phyloP scores from a whole-genome alignment of 2,113 vertebrate species.

The Cairina moschata region DNA sequence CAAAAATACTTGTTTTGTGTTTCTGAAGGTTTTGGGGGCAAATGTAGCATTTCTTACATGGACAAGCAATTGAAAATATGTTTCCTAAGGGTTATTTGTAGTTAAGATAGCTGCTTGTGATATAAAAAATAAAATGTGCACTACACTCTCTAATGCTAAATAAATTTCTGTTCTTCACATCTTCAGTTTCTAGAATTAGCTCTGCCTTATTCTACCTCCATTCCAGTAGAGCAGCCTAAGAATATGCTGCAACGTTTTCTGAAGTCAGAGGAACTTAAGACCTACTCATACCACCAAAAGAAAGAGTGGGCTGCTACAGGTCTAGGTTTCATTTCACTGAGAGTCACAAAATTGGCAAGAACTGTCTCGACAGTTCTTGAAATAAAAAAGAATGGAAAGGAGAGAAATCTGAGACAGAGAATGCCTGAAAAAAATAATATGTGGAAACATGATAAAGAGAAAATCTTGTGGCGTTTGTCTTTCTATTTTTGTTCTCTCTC shows the following conservation, averaged over 20 bases:
- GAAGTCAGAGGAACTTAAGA: neutral
- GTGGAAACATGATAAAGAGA: conserved; percentile 2
- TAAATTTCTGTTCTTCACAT: neutral
- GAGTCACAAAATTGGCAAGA: conserved; percentile 9
- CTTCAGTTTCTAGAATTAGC: neutral
- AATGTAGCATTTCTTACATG: neutral
- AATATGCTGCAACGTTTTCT: neutral
- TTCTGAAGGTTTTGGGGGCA: neutral
- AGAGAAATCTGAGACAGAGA: neutral
- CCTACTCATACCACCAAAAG: neutral
- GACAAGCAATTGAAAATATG: neutral
- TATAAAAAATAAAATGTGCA: neutral
- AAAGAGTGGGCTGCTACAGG: neutral
- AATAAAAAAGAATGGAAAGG: conserved; percentile 8
- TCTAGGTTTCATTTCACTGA: neutral
- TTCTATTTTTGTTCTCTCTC: neutral
- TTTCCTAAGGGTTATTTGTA: neutral
- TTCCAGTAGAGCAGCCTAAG: neutral
- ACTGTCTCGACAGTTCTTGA: conserved; percentile 13
- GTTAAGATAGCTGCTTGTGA: neutral
- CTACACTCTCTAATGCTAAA: neutral
- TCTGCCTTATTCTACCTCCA: neutral
- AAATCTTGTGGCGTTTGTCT: neutral
- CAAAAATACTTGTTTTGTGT: neutral
- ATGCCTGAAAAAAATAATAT: conserved; percentile 11